These are phyloP conservation scores for Phymorhynchus buccinoides DNA, from an alignment of 1,140 invertebrate genomes.

Conservation along the genomic window DNA sequence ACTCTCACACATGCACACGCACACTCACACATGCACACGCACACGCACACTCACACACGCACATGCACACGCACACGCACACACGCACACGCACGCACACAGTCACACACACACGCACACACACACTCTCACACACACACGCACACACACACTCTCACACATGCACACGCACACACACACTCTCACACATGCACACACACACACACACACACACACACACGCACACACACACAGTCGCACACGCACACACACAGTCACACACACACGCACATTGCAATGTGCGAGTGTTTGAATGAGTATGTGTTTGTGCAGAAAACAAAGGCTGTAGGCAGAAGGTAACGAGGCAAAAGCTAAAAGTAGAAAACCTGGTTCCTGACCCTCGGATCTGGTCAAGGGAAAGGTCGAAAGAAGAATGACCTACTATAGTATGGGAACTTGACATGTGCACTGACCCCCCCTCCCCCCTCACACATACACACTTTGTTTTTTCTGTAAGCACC, in stretches of 20 bases:
- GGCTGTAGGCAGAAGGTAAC: too few species aligned
- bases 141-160: neutral
- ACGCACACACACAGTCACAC: neutral
- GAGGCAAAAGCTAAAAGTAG: too few species aligned
- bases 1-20: neutral
- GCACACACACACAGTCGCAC: slow-evolving; percentile 9
- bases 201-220: slow-evolving; percentile 28
- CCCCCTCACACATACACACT: too few species aligned
- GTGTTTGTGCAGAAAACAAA: too few species aligned
- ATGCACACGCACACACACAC: slow-evolving; percentile 18
- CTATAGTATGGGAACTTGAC: too few species aligned
- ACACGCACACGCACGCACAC: neutral
- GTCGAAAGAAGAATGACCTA: too few species aligned
- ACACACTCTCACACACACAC: neutral
- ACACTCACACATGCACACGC: neutral
- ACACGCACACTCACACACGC: neutral
- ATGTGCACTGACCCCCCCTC: too few species aligned
- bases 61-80: neutral
- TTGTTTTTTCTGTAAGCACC: too few species aligned
- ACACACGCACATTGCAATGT: too few species aligned
- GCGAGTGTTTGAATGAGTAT: too few species aligned
- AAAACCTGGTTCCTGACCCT: too few species aligned
- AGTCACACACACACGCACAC: neutral
- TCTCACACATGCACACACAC: slow-evolving; percentile 21
- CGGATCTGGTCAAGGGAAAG: too few species aligned